phyloP scores from a whole-genome alignment of 2,797 vertebrate genomes.

The Poecilia velifera region DNA sequence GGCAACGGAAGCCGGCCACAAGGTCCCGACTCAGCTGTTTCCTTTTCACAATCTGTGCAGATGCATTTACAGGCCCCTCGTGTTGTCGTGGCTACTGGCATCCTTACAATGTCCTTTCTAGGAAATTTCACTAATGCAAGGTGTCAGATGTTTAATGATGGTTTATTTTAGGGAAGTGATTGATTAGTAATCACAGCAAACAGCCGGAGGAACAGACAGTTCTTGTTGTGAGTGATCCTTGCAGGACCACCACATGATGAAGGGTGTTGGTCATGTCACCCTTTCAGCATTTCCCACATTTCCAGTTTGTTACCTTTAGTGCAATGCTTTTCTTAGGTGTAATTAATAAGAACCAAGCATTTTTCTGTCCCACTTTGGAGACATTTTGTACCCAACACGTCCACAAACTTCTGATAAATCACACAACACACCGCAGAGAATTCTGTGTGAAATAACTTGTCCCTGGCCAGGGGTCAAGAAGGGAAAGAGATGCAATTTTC shows the following conservation, averaged over 20 bases:
- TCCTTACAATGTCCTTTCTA: neutral
- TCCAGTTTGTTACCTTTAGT: no score
- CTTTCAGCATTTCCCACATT: neutral
- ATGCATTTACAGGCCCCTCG: conserved; percentile 30
- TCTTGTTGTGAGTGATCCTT: neutral
- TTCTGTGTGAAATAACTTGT: no score
- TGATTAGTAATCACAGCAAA: conserved; percentile 39
- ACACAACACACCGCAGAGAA: no score
- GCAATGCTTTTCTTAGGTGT: no score
- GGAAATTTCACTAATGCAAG: conserved; percentile 24
- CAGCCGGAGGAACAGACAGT: neutral
- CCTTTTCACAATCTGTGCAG: conserved; percentile 24
- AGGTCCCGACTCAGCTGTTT: conserved; percentile 40
- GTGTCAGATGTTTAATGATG: conserved; percentile 8
- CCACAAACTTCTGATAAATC: no score
- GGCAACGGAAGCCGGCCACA: conserved; percentile 28
- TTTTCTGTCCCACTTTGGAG: no score
- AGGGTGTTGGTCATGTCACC: neutral
- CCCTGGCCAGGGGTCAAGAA: no score
- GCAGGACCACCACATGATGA: neutral
- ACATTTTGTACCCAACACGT: no score
- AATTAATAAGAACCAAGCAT: no score
- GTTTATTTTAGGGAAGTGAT: conserved; percentile 35
- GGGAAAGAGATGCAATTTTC: no score
- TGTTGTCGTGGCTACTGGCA: conserved; percentile 23